Evolutionary conservation across 1,140 invertebrate species (phyloP), one percentile per base, ranked within the genome.

Genomic region (Mizuhopecten yessoensis): DNA sequence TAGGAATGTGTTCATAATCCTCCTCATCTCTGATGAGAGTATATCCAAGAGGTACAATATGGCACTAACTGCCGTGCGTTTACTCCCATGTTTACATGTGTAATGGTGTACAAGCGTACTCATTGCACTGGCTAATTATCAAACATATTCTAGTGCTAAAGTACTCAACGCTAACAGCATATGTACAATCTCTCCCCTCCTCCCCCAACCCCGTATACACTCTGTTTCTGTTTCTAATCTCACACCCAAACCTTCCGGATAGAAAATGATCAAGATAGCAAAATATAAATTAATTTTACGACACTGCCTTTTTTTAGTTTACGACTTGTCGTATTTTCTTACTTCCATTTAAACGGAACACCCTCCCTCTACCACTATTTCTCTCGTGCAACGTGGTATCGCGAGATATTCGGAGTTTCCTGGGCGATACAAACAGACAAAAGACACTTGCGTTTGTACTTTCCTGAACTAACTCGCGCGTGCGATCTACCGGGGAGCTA

Each of bases 401-500:
- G 57, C 45, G 20, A 20, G 15, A 49, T 23, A 20, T 23, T 49
- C 5, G 9, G 23, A 29, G 57, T 75, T 75, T 75, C 57, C 57
- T 75, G 57, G n/a, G 57, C n/a, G 57, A 75, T 75, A 29, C 5
- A 75, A 45, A 45, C 17, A 45, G 42, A 45, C 9, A 45, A 45
- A 45, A 45, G 36, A 39, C 36, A 39, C 36, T 39, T 39, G 36
- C 42, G 9, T 15, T 45, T 13, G 42, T 75, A 29, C 45, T 17
- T 29, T 75, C 57, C n/a, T n/a, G 23, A 75, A 75, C 57, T 75
- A 29, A 75, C 57, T 75, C 2, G 57, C 57, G 57, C 57, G 57
- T 75, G 57, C 57, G 57, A 75, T 75, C 57, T 29, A 75, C 57
- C 57, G 57, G 57, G n/a, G 57, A 75, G 57, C 57, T 75, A 75